These are phyloP conservation scores for Aldabrachelys gigantea DNA, from an alignment of 2,113 vertebrate species.

Conservation along the genomic window DNA sequence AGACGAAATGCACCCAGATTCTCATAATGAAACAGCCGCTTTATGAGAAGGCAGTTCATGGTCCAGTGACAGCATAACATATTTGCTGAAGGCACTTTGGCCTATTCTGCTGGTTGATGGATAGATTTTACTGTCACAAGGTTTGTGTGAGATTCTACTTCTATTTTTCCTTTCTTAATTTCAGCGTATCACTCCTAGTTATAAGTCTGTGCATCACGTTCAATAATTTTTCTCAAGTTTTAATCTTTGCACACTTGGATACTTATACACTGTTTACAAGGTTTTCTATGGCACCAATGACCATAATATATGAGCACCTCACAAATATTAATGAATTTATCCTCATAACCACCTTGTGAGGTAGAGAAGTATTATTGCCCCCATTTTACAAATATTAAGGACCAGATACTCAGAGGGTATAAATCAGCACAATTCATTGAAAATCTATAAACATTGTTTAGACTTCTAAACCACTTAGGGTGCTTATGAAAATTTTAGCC, in stretches of 20 bases:
- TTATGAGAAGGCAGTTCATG: neutral
- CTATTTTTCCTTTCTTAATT: neutral
- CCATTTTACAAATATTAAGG: neutral
- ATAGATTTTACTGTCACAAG: conserved; percentile 2
- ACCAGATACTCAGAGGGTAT: neutral
- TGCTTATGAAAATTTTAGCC: neutral
- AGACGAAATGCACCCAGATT: conserved; percentile 10
- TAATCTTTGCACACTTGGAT: neutral
- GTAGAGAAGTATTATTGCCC: neutral
- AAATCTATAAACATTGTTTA: neutral
- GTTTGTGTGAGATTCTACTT: neutral
- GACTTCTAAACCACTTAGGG: neutral
- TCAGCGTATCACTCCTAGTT: no score
- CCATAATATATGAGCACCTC: neutral
- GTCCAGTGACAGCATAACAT: neutral
- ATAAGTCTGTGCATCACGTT: neutral
- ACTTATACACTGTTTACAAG: neutral
- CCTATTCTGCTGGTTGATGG: neutral
- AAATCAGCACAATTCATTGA: neutral
- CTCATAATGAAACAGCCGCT: neutral
- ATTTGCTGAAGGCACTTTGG: neutral
- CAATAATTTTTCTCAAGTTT: neutral
- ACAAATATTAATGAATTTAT: neutral
- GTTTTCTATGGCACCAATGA: neutral
- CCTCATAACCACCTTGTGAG: neutral